Evolutionary conservation across 2,113 vertebrate species (phyloP), one percentile per base, ranked within the genome.

Genomic region (Myrmophylax atrothorax): DNA sequence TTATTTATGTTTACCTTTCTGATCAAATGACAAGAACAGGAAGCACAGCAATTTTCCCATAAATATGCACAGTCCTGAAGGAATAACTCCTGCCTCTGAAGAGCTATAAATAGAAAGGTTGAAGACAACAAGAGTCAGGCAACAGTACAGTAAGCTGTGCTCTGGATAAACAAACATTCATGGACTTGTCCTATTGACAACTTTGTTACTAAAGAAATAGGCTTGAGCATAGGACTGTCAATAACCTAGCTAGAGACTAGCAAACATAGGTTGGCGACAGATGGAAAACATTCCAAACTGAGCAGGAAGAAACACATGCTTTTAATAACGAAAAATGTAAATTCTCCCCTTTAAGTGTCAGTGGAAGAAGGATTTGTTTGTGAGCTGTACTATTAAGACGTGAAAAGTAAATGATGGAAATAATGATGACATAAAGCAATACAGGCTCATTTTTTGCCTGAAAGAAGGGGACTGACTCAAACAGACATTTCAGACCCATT

Each of bases 281-380:
- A 79, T 42, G 38, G 66, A 87, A 69, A 64, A 78, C 22, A 25
- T 16, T 77, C 10, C 33, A 89, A 93, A 90, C 26, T 73, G 46
- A 89, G 29, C 40, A 88, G 72, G 60, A 94, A 86, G 31, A 84
- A 46, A 7, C n/a, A 35, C 7, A 3, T 58, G 47, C 59, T 38
- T 55, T 82, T 64, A 90, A 82, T 56, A 73, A 60, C 37, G 40
- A 97, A 95, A 94, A 91, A 83, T 49, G 16, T 59, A 77, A 75
- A 70, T 70, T 84, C 28, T 95, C 37, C 10, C 10, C 3, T 0
- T 55, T 87, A 85, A 44, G 22, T 66, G 12, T 59, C 31, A 20
- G 7, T 46, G 46, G 59, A 93, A 63, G 64, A 89, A 91, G 53
- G 52, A 35, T 80, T 68, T 13, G 29, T 92, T 90, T 79, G 89